phyloP scores from a whole-genome alignment of 2,113 vertebrate genomes.

The Chamaea fasciata region DNA sequence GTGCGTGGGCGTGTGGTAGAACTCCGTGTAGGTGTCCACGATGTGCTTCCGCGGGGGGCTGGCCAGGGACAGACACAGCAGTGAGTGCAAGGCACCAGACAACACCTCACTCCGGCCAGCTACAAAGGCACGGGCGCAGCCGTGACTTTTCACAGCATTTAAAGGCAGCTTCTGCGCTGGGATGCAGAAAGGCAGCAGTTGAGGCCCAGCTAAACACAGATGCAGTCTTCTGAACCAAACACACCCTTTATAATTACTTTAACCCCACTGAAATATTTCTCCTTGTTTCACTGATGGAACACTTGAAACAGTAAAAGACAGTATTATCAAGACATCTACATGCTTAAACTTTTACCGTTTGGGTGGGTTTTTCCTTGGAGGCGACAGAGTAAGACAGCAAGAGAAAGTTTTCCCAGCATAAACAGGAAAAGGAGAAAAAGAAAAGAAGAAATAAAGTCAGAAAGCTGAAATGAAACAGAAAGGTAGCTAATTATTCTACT shows the following conservation, averaged over 20 bases:
- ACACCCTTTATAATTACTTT: not conserved
- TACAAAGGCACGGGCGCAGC: accelerated
- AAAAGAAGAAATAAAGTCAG: conserved; percentile 41
- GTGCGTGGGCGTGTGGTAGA: conserved; percentile 88
- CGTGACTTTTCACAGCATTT: accelerated
- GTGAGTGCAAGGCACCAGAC: not conserved
- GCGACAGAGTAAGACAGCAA: conserved; percentile 58
- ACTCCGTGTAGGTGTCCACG: conserved; percentile 88
- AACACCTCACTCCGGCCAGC: accelerated
- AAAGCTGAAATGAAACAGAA: not conserved
- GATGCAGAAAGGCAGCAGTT: not conserved
- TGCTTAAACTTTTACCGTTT: conserved; percentile 74
- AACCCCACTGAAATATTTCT: not conserved
- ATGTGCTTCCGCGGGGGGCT: conserved; percentile 87
- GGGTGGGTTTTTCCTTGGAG: conserved; percentile 78
- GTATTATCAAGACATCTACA: not conserved
- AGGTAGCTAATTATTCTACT: not conserved
- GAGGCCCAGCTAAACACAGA: not conserved
- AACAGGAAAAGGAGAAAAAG: conserved; percentile 42
- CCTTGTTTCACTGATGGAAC: not conserved
- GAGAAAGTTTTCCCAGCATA: conserved; percentile 59
- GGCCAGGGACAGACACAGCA: not conserved
- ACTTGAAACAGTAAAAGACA: not conserved
- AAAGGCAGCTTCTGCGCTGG: not conserved
- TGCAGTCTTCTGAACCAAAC: not conserved